phyloP scores from a whole-genome alignment of 2,113 vertebrate species.

The Symphodus melops region DNA sequence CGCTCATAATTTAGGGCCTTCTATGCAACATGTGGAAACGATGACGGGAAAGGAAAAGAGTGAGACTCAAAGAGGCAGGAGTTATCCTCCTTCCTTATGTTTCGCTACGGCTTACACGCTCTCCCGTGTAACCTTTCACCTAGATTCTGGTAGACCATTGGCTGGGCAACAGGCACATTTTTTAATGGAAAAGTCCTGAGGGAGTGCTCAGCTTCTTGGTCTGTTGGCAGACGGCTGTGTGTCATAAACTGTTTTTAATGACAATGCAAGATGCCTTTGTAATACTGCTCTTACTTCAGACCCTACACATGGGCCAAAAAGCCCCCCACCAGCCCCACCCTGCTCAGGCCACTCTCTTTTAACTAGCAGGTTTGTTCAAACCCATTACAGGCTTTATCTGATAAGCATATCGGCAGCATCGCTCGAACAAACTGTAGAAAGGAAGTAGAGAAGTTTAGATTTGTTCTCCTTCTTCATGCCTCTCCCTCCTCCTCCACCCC shows the following conservation, averaged over 20 bases:
- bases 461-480: slow-evolving; percentile 27
- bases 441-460: slow-evolving; percentile 49
- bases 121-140: slow-evolving; percentile 75
- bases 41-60: slow-evolving; percentile 31
- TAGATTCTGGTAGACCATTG: slow-evolving; percentile 66
- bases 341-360: slow-evolving; percentile 23
- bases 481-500: slow-evolving; percentile 31
- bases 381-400: slow-evolving; percentile 56
- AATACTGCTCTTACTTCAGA: slow-evolving; percentile 55
- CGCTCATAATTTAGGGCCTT: slow-evolving; percentile 53
- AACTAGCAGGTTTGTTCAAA: slow-evolving; percentile 43
- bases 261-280: slow-evolving; percentile 75
- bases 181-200: slow-evolving; percentile 73
- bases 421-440: slow-evolving; percentile 42
- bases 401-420: slow-evolving; percentile 43
- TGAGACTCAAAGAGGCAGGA: slow-evolving; percentile 7
- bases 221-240: slow-evolving; percentile 65
- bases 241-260: slow-evolving; percentile 78
- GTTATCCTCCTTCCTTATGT: slow-evolving; percentile 19
- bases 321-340: background rate
- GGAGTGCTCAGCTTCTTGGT: slow-evolving; percentile 40
- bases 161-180: slow-evolving; percentile 44
- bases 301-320: slow-evolving; percentile 14
- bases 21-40: slow-evolving; percentile 52
- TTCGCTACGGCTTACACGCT: slow-evolving; percentile 16